phyloP scores from a whole-genome alignment of 2,113 vertebrate genomes.

The Connochaetes taurinus region DNA sequence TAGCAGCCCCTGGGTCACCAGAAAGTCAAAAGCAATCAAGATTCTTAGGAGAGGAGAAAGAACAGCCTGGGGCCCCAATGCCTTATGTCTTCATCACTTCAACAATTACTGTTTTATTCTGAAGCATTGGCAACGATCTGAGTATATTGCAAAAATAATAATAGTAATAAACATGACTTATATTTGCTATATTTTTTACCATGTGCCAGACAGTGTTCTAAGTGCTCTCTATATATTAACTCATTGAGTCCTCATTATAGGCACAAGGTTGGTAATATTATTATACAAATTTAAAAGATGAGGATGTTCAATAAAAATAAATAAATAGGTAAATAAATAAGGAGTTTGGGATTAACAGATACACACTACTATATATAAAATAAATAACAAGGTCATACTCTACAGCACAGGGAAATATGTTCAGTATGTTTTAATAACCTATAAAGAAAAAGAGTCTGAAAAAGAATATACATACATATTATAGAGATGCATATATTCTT shows the following conservation, averaged over 20 bases:
- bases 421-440: background rate
- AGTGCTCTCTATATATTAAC: background rate
- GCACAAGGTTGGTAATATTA: background rate
- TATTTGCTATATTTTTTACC: background rate
- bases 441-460: background rate
- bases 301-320: background rate
- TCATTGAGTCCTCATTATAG: background rate
- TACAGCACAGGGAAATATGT: background rate
- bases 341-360: background rate
- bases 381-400: background rate
- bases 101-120: background rate
- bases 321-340: background rate
- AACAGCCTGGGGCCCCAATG: background rate
- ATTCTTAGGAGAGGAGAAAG: background rate
- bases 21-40: background rate
- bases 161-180: too few species aligned
- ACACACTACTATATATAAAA: background rate
- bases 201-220: background rate
- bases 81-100: background rate
- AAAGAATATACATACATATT: background rate
- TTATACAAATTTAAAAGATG: background rate
- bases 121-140: background rate
- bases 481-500: background rate
- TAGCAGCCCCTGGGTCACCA: background rate
- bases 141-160: background rate